Base-by-base conservation (phyloP, 2,888 invertebrate genomes). In the Nysson spinosus region DNA sequence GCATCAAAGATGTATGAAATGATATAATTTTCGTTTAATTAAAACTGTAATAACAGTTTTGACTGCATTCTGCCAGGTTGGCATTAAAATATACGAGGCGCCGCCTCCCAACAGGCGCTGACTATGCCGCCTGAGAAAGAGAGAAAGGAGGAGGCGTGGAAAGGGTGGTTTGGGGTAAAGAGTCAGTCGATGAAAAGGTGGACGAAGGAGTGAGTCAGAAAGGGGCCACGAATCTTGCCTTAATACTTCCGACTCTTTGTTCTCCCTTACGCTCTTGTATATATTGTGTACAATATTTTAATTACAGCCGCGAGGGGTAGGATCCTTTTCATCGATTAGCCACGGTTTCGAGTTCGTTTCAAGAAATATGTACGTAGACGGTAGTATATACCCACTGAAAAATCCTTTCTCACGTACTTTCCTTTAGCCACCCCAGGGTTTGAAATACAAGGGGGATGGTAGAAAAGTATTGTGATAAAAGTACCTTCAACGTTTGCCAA, bases 11-110 rank as follows among this genome's bases (percentile, higher is more conserved):
- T 77, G 77, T 78, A 78, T 46, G 72, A 76, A 79, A 82, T 71
- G 74, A 79, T 79, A 79, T 79, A 78, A 82, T 81, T 81, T 79
- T 80, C 77, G 72, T 81, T 81, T 81, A 82, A 82, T 82, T 82
- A 82, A 82, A 82, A 82, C 70, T 69, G 77, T 76, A 75, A 79
- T 77, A 79, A 81, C 71, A 77, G 72, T 73, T 79, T 72, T 61
- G 67, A 68, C 71, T 64, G 72, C 76, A 75, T 80, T 79, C 75
- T 75, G 42, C 42, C 50, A 37, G 47, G 37, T 24, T 39, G 47
- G 58, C 72, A 69, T 80, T 78, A 75, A 80, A 79, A 79, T 79
- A 76, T 77, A 80, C 65, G 63, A 68, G 63, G 54, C 55, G 51
- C 19, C 60, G 52, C 19, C 35, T 44, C 50, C 44, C 12, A 17